Percentiles rank a stretch among this genome's conserved stretches.
Evolutionary conservation across 2,797 vertebrate genomes (phyloP).

Genomic region (Coranthus polyacanthus): DNA sequence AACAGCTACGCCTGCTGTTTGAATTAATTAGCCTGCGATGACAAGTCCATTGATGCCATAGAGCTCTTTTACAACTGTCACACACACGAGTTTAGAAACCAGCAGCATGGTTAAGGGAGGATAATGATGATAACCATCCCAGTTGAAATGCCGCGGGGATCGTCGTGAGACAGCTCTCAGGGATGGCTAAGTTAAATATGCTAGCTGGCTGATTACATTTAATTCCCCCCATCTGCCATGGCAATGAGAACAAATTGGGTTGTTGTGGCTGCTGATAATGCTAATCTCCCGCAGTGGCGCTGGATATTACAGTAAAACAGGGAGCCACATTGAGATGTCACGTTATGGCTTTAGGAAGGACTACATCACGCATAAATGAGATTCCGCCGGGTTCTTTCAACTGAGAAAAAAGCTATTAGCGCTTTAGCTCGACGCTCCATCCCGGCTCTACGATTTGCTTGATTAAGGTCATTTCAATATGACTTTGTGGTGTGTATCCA

Average conservation of each 20-base stretch:
- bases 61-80: slow-evolving; percentile 40
- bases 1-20: slow-evolving; percentile 34
- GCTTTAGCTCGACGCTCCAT: slow-evolving; percentile 50
- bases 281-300: slow-evolving; percentile 66
- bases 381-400: slow-evolving; percentile 72
- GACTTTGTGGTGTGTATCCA: slow-evolving; percentile 75
- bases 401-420: slow-evolving; percentile 78
- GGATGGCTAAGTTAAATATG: slow-evolving; percentile 77
- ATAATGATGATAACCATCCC: slow-evolving; percentile 65
- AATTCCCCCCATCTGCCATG: slow-evolving; percentile 67
- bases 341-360: slow-evolving; percentile 66
- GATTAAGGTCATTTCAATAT: slow-evolving; percentile 84
- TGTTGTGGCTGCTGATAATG: slow-evolving; percentile 77
- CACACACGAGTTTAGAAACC: slow-evolving; percentile 42
- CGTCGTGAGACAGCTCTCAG: slow-evolving; percentile 59
- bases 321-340: slow-evolving; percentile 63
- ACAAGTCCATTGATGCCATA: slow-evolving; percentile 32
- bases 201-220: slow-evolving; percentile 76
- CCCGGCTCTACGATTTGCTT: slow-evolving; percentile 62
- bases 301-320: slow-evolving; percentile 73
- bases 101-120: slow-evolving; percentile 52
- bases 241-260: slow-evolving; percentile 79
- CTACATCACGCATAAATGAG: slow-evolving; percentile 73
- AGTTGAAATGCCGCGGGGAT: slow-evolving; percentile 56
- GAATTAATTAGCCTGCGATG: slow-evolving; percentile 49